Percentiles rank a stretch among this genome's conserved stretches.
phyloP scores from a whole-genome alignment of 2,797 vertebrate species.

The Sebastes cheni region DNA sequence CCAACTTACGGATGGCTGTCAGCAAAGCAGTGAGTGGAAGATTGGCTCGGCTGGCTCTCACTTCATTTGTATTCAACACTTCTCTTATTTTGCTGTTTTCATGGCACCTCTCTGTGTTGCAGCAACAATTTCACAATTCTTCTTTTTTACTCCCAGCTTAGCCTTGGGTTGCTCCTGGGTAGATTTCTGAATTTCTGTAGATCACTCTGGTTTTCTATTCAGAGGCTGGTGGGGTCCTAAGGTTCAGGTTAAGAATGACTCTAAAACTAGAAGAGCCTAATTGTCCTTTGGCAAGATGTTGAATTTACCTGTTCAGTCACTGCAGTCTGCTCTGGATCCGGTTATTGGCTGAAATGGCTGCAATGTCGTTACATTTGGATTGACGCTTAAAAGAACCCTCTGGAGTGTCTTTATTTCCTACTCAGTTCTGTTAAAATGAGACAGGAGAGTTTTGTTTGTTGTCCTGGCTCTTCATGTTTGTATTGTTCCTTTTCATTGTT shows the following conservation, averaged over 20 bases:
- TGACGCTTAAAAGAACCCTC: no score
- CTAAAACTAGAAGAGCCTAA: background rate
- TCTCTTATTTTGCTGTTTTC: background rate
- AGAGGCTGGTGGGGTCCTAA: no score
- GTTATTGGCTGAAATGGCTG: background rate
- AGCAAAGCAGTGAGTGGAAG: constrained; percentile 91
- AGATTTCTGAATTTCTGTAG: background rate
- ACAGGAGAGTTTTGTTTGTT: background rate
- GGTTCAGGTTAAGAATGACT: background rate
- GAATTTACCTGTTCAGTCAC: background rate
- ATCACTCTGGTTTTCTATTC: background rate
- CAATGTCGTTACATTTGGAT: no score
- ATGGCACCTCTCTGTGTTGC: background rate
- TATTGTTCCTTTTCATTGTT: background rate
- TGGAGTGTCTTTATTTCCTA: background rate
- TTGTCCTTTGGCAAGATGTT: background rate
- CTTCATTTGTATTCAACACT: background rate
- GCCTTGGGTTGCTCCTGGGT: background rate
- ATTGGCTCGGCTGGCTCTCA: background rate
- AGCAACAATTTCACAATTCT: background rate
- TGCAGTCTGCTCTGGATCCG: background rate
- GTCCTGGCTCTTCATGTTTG: background rate
- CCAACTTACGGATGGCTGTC: constrained; percentile 91
- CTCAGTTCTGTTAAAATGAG: background rate
- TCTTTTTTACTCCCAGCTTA: background rate